These are phyloP conservation scores for Julus scanicus DNA, from an alignment of 2,888 invertebrate genomes.

Conservation along the genomic window DNA sequence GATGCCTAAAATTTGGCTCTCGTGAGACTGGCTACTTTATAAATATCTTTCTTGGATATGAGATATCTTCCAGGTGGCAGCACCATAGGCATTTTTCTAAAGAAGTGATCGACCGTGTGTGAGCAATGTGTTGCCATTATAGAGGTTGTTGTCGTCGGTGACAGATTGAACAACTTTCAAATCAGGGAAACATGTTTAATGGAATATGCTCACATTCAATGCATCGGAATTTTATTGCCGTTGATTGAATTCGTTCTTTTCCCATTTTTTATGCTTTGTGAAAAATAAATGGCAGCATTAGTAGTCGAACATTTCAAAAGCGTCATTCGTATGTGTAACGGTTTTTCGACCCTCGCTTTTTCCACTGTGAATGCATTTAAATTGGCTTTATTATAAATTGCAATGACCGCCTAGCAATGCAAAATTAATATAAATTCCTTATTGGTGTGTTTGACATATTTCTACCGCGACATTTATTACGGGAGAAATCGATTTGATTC, in stretches of 20 bases:
- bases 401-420: not conserved
- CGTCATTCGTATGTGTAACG: not conserved
- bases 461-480: not conserved
- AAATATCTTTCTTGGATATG: too few relatives aligned
- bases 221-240: not conserved
- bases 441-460: not conserved
- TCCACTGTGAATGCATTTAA: too few relatives aligned
- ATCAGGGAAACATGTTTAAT: not conserved
- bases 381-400: not conserved
- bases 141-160: not conserved
- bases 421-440: not conserved
- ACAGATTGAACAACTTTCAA: not conserved
- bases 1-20: too few relatives aligned
- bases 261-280: not conserved
- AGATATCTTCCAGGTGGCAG: too few relatives aligned
- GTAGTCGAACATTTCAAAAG: not conserved
- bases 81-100: too few relatives aligned
- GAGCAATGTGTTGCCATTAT: not conserved
- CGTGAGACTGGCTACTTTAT: too few relatives aligned
- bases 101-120: too few relatives aligned
- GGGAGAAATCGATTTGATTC: not conserved
- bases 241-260: not conserved
- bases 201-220: not conserved
- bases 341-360: too few relatives aligned
- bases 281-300: not conserved